Base-by-base conservation (phyloP, 1,140 invertebrate species). In the Aphelenchoides besseyi region DNA sequence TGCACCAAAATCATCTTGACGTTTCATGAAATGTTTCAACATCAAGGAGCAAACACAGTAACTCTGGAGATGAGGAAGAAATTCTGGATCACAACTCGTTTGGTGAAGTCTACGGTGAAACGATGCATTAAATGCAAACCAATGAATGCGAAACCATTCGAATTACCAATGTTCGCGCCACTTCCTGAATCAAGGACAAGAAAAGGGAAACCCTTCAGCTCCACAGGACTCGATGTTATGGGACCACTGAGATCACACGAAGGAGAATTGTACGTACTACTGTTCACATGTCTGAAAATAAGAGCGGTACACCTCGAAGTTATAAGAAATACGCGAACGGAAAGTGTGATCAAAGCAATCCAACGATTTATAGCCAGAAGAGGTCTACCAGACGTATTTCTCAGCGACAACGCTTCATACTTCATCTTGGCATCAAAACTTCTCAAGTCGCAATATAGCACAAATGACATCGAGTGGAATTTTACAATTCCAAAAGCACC, bases 91-190 rank as follows among this genome's bases (percentile, higher is more conserved):
- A 48, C 41, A 12, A 12, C 12, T 48, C 41, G 41, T 16, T 48
- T 48, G 12, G 41, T 48, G 41, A 48, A 48, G 41, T 16, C 12
- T 23, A 48, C 41, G 41, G 23, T 48, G 12, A 48, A 48, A 48
- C 12, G 23, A 23, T 48, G 41, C 41, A 23, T 48, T 16, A 48
- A 48, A 48, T 48, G 41, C 41, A 59, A 26, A 9, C 57, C 30
- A 18, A 8, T 59, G 9, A 26, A 8, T 16, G 9, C 9, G 18
- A 59, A 59, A 26, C 9, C 18, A 9, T 59, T 9, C 57, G 57
- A 59, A 59, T 9, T 26, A 9, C 57, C 57, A 41, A 59, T 59
- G 18, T 59, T 59, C 18, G 9, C 57, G 8, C 57, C 57, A 23
- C 57, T 59, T 9, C 57, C 57, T 9, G 23, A 8, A 23, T 9